phyloP scores from a whole-genome alignment of 2,797 vertebrate genomes.

The Lagodon rhomboides region DNA sequence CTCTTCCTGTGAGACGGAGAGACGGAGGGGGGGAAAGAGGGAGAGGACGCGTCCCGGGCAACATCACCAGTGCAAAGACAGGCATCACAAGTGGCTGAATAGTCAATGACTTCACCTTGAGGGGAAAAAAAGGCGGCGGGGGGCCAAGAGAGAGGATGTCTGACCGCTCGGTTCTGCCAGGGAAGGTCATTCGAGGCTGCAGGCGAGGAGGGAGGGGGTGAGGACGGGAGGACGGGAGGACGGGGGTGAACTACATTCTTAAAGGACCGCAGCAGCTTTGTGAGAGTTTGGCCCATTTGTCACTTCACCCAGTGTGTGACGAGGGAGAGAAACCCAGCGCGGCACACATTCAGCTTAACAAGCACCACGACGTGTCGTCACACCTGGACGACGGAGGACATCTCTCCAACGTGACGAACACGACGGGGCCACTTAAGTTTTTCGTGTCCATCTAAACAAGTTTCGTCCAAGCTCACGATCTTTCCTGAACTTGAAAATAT shows the following conservation, averaged over 20 bases:
- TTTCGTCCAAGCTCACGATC: too few relatives aligned
- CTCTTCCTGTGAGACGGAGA: neutral
- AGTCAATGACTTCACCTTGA: slow-evolving; percentile 76
- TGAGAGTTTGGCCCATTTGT: slow-evolving; percentile 55
- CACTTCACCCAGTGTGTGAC: slow-evolving; percentile 30
- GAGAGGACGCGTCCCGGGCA: slow-evolving; percentile 70
- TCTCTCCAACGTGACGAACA: neutral
- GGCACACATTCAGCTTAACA: neutral
- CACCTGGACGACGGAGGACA: neutral
- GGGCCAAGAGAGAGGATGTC: slow-evolving; percentile 55
- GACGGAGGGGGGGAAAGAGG: too few relatives aligned
- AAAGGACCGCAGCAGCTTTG: slow-evolving; percentile 53
- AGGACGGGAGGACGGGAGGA: neutral
- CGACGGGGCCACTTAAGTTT: too few relatives aligned
- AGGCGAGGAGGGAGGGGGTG: neutral
- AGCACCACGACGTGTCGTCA: neutral
- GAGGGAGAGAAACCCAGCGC: neutral
- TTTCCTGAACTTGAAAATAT: too few relatives aligned
- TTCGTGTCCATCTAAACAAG: too few relatives aligned
- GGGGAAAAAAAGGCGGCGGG: slow-evolving; percentile 29
- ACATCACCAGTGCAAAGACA: slow-evolving; percentile 74
- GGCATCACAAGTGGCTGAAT: slow-evolving; percentile 76
- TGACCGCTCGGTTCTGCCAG: slow-evolving; percentile 56
- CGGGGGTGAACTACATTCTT: slow-evolving; percentile 45
- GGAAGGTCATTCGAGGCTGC: slow-evolving; percentile 69